Evolutionary conservation across 2,797 vertebrate genomes (phyloP), one percentile per base, ranked within the genome.

Genomic region (Botia kubotai): DNA sequence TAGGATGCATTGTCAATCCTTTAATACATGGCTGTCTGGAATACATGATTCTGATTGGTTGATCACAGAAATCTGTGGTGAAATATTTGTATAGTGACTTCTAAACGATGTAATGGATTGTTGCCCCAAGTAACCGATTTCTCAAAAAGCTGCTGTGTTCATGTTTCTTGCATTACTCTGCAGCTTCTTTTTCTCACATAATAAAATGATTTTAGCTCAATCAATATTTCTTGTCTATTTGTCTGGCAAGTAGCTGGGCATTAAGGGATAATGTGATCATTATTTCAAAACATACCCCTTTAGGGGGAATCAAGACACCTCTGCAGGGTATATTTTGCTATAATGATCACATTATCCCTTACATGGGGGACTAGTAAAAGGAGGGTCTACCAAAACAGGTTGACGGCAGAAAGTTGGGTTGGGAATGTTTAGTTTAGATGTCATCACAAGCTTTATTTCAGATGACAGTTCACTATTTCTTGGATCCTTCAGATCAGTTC

Each of bases 401-500:
- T 8, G 36, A 68, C 14, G 12, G 2, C 19, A 75, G 4, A 53
- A 39, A 69, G 1, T 6, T 58, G 4, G 48, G 39, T 75, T 43
- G 65, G 11, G 1, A 65, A 65, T 19, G 10, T 62, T 62, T 13
- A 62, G 4, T 58, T 67, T 50, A 69, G 58, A 55, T 29, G 48
- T 50, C 63, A 52, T 33, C 65, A 19, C 53, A 73, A 76, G 62
- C 60, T 78, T 77, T 21, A 58, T 58, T 60, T 23, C 16, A 19
- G 21, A 57, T 55, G 73, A 77, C 7, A 2, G 55, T 73, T 52
- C 58, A 55, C 58, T 16, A 46, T 58, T 67, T 55, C 55, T 77
- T 36, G 46, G 14, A 50, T 57, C 19, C 62, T 70, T 79, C 66
- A 58, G 62, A 77, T 79, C 36, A 53, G 26, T 53, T 52, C 36